These are phyloP conservation scores for Lumbricus terrestris DNA, from an alignment of 2,888 invertebrate species.

Conservation along the genomic window DNA sequence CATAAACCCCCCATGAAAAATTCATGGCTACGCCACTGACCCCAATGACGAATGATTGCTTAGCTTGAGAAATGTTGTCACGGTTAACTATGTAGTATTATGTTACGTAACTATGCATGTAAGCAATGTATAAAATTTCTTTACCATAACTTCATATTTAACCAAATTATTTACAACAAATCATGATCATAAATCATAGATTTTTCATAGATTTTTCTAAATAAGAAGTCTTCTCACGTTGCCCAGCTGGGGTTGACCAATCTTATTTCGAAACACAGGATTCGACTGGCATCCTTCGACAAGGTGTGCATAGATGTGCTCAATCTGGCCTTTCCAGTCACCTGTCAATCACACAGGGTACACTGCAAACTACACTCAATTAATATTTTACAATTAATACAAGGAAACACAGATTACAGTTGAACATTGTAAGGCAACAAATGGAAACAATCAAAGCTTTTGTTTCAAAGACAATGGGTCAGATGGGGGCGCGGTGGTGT, in stretches of 20 bases:
- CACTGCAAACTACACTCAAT: not conserved
- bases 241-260: conserved; percentile 53
- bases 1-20: no score
- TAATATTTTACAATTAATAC: not conserved
- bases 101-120: not conserved
- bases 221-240: conserved; percentile 45
- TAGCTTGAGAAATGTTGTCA: not conserved
- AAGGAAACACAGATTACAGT: not conserved
- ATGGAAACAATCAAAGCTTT: no score
- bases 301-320: conserved; percentile 58
- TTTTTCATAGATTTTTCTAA: not conserved
- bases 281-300: conserved; percentile 50
- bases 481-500: no score
- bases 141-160: not conserved
- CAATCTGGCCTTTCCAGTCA: conserved; percentile 55
- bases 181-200: not conserved
- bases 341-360: conserved; percentile 42
- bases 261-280: conserved; percentile 47
- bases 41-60: not conserved
- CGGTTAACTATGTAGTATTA: not conserved
- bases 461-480: no score
- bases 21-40: not conserved
- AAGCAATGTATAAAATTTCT: not conserved
- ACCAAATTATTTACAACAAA: not conserved
- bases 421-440: not conserved